Evolutionary conservation across 2,797 vertebrate species (phyloP).

Genomic region (Sebastolobus altivelis): DNA sequence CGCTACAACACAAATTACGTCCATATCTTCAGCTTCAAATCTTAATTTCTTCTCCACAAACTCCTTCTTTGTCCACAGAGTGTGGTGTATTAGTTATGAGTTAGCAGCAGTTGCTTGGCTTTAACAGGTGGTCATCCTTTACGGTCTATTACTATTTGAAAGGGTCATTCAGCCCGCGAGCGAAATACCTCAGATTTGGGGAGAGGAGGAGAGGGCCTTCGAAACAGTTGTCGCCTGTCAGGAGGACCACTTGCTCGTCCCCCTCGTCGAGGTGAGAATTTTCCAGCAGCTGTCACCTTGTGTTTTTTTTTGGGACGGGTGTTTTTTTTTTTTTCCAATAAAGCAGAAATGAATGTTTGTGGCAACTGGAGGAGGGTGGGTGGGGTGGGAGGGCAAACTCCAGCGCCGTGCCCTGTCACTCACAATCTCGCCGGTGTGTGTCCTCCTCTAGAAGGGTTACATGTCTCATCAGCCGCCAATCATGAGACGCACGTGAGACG

Average conservation of each 20-base stretch:
- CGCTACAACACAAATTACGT: conserved; percentile 22
- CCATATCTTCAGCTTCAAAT: conserved; percentile 21
- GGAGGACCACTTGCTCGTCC: conserved; percentile 88
- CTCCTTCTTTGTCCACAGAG: conserved; percentile 68
- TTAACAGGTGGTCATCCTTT: conserved; percentile 92
- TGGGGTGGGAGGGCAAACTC: conserved; percentile 42
- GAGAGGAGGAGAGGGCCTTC: conserved; percentile 82
- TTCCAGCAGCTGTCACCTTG: conserved; percentile 88
- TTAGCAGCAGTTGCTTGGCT: conserved; percentile 92
- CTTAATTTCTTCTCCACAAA: conserved; percentile 42
- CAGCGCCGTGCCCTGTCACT: conserved; percentile 74
- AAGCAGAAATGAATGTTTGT: conserved; percentile 83
- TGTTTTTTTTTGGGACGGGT: conserved; percentile 47
- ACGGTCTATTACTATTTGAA: conserved; percentile 88
- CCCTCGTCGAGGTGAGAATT: conserved; percentile 83
- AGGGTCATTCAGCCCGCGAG: conserved; percentile 86
- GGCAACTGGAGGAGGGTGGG: conserved; percentile 75
- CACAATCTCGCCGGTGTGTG: conserved; percentile 77
- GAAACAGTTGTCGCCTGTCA: conserved; percentile 86
- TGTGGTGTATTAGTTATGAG: conserved; percentile 80
- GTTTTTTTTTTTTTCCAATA: conserved; percentile 75
- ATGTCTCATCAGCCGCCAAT: conserved; percentile 81
- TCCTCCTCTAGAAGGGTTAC: conserved; percentile 75
- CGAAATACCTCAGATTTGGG: conserved; percentile 85
- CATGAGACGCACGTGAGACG: conserved; percentile 65